Percentiles rank a stretch among this genome's conserved stretches.
Conservation (phyloP, 2,888 invertebrate genomes). For the Rotaria socialis region DNA sequence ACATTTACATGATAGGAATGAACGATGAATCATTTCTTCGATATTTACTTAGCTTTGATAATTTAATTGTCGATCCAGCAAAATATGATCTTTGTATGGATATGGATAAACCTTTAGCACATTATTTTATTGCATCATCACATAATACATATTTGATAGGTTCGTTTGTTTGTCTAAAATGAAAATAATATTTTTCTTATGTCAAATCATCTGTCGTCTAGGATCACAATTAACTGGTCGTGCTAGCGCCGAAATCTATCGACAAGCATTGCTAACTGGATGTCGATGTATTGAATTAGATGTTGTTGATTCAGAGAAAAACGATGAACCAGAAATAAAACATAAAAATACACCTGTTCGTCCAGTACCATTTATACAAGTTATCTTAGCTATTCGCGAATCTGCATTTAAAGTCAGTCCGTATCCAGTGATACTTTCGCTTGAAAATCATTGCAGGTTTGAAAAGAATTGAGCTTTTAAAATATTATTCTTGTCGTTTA, state of each 20-base stretch:
- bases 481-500: neutral
- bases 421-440: constrained; percentile 87
- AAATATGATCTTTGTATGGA: constrained; percentile 82
- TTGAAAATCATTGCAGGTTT: constrained; percentile 83
- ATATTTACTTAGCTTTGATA: constrained; percentile 98
- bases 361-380: constrained; percentile 78
- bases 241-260: constrained; percentile 91
- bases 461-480: neutral
- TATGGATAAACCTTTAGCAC: constrained; percentile 94
- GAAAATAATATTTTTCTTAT: no score
- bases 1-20: neutral
- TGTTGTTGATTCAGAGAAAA: constrained; percentile 74
- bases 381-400: constrained; percentile 75
- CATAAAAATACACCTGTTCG: constrained; percentile 96
- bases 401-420: constrained; percentile 95
- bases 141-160: constrained; percentile 65
- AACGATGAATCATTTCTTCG: constrained; percentile 18
- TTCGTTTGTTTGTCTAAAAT: neutral
- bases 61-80: constrained; percentile 96
- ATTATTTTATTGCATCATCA: constrained; percentile 92
- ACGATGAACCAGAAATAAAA: constrained; percentile 81
- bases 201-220: neutral
- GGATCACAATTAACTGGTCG: constrained; percentile 93
- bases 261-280: constrained; percentile 85
- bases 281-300: constrained; percentile 95